phyloP scores from a whole-genome alignment of 2,113 vertebrate genomes.

The Motacilla tschutschensis region DNA sequence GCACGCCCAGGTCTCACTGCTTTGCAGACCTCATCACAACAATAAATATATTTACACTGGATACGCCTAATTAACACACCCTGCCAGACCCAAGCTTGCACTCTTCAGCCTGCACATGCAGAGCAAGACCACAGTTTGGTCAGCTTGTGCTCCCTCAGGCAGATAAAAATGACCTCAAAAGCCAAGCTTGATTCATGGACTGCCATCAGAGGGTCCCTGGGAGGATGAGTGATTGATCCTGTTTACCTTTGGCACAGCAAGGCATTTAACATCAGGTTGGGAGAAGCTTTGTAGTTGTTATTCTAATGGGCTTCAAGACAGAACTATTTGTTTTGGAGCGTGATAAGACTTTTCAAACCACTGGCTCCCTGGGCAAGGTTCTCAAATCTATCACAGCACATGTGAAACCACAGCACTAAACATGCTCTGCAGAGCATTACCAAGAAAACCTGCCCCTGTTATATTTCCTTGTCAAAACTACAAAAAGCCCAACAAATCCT shows the following conservation, averaged over 20 bases:
- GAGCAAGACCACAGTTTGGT: not conserved
- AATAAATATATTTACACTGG: not conserved
- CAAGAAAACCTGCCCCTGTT: not conserved
- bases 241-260: constrained; percentile 36
- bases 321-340: constrained; percentile 10
- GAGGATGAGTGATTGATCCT: constrained; percentile 25
- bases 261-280: constrained; percentile 25
- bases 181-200: not conserved
- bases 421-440: not conserved
- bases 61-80: constrained; percentile 13
- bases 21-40: constrained; percentile 15
- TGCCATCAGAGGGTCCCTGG: not conserved
- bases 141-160: not conserved
- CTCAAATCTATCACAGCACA: not conserved
- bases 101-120: not conserved
- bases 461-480: not conserved
- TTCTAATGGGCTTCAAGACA: constrained; percentile 22
- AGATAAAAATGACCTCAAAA: constrained; percentile 26
- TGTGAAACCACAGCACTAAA: not conserved
- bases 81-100: not conserved
- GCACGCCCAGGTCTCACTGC: not conserved
- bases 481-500: not conserved
- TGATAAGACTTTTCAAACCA: constrained; percentile 4
- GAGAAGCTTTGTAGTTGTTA: constrained; percentile 49
- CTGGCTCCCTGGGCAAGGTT: not conserved